phyloP scores from a whole-genome alignment of 1,140 invertebrate species.

The Adelges cooleyi region DNA sequence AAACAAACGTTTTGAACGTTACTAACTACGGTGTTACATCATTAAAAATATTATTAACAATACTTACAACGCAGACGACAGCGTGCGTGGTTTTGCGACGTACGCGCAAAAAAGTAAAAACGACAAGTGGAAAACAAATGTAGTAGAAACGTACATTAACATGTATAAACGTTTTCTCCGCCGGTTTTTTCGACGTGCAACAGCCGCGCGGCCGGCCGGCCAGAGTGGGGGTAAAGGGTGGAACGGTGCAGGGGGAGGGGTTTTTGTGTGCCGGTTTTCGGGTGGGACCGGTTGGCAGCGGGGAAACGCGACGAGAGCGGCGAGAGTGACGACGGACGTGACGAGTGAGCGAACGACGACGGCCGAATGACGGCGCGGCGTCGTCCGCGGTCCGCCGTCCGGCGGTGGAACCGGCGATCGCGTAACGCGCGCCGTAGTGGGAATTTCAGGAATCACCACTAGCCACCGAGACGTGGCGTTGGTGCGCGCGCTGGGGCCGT shows the following conservation, averaged over 20 bases:
- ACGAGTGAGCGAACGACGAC: neutral
- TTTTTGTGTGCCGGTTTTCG: neutral
- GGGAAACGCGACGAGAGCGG: neutral
- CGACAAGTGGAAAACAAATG: no score
- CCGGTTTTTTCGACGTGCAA: neutral
- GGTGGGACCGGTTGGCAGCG: no score
- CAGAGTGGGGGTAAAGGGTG: neutral
- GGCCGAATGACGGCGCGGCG: neutral
- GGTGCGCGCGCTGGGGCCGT: no score
- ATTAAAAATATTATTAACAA: neutral
- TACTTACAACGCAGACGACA: neutral
- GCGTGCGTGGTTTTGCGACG: neutral
- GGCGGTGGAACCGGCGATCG: neutral
- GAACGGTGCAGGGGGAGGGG: neutral
- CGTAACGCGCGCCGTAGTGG: neutral
- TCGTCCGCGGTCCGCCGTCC: neutral
- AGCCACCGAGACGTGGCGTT: no score
- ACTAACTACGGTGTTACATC: neutral
- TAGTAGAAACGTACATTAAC: neutral
- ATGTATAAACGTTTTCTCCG: neutral
- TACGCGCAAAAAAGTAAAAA: neutral
- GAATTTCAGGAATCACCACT: neutral
- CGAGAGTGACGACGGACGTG: rapidly evolving
- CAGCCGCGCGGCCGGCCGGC: neutral
- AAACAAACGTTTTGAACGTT: no score